These are phyloP conservation scores for Ganaspis sp. DNA, from an alignment of 1,140 invertebrate species.

Conservation along the genomic window DNA sequence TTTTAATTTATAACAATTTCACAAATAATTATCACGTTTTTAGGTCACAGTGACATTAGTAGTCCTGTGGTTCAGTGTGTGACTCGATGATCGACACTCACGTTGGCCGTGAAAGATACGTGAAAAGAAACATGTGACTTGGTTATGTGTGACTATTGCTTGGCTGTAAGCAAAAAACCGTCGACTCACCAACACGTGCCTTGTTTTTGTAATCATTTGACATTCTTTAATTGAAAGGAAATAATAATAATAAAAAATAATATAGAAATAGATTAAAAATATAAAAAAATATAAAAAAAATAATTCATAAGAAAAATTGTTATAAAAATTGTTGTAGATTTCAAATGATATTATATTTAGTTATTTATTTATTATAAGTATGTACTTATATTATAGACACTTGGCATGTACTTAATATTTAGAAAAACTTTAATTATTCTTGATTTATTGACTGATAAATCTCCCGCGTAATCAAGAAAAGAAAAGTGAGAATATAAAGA, in stretches of 20 bases:
- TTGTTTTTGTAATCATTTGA: constrained; percentile 33
- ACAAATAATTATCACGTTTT: neutral
- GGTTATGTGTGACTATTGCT: constrained; percentile 36
- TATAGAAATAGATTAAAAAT: neutral
- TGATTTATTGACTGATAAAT: too few species aligned
- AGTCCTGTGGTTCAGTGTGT: constrained; percentile 9
- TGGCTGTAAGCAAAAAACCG: constrained; percentile 34
- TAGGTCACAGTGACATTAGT: constrained; percentile 22
- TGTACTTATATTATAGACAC: too few species aligned
- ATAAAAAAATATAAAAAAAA: neutral
- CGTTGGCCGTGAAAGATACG: constrained; percentile 42
- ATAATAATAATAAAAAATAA: neutral
- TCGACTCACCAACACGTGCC: constrained; percentile 48
- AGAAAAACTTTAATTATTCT: too few species aligned
- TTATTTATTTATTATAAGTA: too few species aligned
- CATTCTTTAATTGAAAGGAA: neutral
- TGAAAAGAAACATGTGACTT: constrained; percentile 45
- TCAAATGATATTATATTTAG: too few species aligned
- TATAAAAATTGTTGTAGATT: too few species aligned
- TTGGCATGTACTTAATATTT: too few species aligned
- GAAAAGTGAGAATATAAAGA: too few species aligned
- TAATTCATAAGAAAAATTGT: too few species aligned
- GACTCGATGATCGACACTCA: constrained; percentile 33
- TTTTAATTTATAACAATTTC: neutral
- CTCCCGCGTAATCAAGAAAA: too few species aligned